Evolutionary conservation across 2,888 invertebrate genomes (phyloP), one percentile per base, ranked within the genome.

Genomic region (Heliconius charithonia): DNA sequence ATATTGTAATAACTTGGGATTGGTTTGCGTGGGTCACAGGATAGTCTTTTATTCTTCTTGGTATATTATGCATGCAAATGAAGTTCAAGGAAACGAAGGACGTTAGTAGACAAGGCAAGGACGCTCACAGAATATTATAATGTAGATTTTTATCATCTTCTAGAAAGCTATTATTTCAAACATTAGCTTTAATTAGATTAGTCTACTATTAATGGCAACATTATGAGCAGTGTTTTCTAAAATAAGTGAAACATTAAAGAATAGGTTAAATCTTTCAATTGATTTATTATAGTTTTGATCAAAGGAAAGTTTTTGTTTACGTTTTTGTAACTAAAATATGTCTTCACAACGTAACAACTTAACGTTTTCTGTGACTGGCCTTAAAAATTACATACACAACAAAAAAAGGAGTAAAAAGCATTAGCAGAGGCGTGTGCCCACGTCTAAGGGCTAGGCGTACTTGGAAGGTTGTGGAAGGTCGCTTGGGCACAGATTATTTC

Each of bases 381-480:
- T 37, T 59, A 32, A 32, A n/a, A 7, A 56, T n/a, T 72, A 37
- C 51, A 32, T 41, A 67, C 66, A 65, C 66, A 12, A 72, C 19
- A 76, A 66, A 76, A 71, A 59, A 76, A 82, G 81, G 82, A 80
- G 75, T 80, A 75, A 80, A 82, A 81, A 82, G 79, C 79, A 78
- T 80, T 76, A 79, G 79, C 79, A 80, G 79, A 83, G 83, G 83
- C 83, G 83, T 82, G 82, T 82, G 83, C 84, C 84, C 83, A 84
- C 83, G 79, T 81, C 80, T 76, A 77, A 83, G 83, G 84, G 83
- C 81, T 82, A 82, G 81, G 84, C 84, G 83, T 82, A 83, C 82
- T 83, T 82, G 88, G 90, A 91, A 92, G 91, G 91, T 91, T 92
- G 92, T 91, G 89, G 90, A 92, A 93, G 94, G 93, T 93, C 92